Conservation (phyloP, 2,888 invertebrate species). For the Heliconius hortense region DNA sequence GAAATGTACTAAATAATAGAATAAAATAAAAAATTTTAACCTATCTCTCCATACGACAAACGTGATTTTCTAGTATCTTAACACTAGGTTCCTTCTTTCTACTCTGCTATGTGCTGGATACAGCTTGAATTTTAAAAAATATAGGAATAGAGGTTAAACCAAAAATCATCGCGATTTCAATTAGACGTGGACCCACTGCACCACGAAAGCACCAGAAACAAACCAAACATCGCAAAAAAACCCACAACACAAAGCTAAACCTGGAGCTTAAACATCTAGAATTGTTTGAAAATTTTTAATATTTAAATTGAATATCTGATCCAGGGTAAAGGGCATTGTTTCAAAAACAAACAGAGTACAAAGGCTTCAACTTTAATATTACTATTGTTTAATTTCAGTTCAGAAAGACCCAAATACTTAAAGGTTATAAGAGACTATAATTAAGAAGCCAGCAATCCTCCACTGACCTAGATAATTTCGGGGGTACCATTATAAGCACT, state of each 20-base stretch:
- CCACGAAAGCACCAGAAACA: neutral
- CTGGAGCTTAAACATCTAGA: neutral
- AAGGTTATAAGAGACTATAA: constrained; percentile 40
- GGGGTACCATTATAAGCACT: constrained; percentile 14
- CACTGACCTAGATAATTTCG: constrained; percentile 35
- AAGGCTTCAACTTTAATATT: constrained; percentile 37
- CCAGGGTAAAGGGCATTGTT: constrained; percentile 31
- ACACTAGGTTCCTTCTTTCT: too few species aligned
- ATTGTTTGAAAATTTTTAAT: neutral
- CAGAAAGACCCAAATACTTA: constrained; percentile 34
- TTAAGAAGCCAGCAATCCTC: constrained; percentile 36
- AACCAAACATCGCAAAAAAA: neutral
- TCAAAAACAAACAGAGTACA: constrained; percentile 32
- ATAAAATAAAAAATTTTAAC: too few species aligned
- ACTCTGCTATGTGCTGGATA: too few species aligned
- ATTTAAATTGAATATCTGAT: constrained; percentile 8
- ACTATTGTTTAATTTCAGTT: constrained; percentile 39
- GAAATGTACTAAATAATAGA: too few species aligned
- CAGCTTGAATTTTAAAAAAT: neutral
- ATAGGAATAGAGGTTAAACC: neutral
- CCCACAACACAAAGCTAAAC: neutral
- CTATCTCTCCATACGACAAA: too few species aligned
- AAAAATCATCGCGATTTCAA: too few species aligned
- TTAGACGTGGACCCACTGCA: neutral
- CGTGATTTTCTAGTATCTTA: too few species aligned